Base-by-base conservation (phyloP, 2,113 vertebrate genomes). In the Apodemus sylvaticus region DNA sequence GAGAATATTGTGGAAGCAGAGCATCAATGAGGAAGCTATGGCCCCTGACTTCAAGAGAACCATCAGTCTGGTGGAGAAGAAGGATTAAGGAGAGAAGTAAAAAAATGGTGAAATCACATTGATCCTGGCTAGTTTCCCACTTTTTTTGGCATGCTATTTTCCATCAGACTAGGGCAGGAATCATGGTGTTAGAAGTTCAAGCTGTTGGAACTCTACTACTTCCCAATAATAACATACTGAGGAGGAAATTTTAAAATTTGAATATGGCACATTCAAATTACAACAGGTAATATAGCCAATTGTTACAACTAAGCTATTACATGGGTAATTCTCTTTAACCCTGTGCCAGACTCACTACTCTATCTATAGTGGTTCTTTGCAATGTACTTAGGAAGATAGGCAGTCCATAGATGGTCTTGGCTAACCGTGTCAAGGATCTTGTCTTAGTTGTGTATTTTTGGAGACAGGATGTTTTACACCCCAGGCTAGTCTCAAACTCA, bases 11-110 rank as follows among this genome's bases (percentile, higher is more conserved):
- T 78, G 39, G 34, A 55, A 34, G 90, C 3, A 58, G 5, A 88
- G 22, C 34, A 74, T 94, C 87, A 58, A 53, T 45, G 62, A 85
- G 12, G 73, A 89, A 87, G 70, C 91, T 16, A 22, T 0, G 70
- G 14, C 74, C 78, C 13, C 19, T 70, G 24, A 60, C 29, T 26
- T 93, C 51, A 81, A n/a, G 4, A 55, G 66, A 93, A 64, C 51
- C 78, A 91, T 48, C 22, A 77, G 55, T 96, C 70, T 91, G 78
- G 64, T 74, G 24, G 48, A 91, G 55, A 89, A 58, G 82, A 88
- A 16, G 68, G 42, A 24, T 86, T 68, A 86, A 34, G 20, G 66
- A 90, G 2, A 17, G 14, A 24, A 90, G 29, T 64, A 58, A n/a
- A 82, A 96, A 90, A 64, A 58, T 70, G 60, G 10, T 73, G 26